These are phyloP conservation scores for Struthio camelus DNA, from an alignment of 2,113 vertebrate species.

Conservation along the genomic window DNA sequence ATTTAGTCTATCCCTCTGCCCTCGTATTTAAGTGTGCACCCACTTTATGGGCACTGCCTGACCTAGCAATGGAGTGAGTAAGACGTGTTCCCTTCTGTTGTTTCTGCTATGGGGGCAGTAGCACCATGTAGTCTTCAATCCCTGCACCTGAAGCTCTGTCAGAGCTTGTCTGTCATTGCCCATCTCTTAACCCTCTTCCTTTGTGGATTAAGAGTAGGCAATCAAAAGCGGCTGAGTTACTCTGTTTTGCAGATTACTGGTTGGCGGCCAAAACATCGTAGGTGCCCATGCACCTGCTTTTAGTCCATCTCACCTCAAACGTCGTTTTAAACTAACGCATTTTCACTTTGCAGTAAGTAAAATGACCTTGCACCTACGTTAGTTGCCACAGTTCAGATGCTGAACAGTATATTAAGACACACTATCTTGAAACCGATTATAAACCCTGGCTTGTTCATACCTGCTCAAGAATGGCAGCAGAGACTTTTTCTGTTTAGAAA, in stretches of 20 bases:
- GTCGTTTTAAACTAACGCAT: not conserved
- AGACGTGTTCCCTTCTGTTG: not conserved
- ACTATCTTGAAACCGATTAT: not conserved
- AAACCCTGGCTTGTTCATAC: not conserved
- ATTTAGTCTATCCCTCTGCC: not conserved
- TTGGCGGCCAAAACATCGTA: not conserved
- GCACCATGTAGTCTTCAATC: not conserved
- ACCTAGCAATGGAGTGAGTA: accelerated
- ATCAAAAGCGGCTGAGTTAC: not conserved
- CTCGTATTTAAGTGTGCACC: not conserved
- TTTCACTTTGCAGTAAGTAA: not conserved
- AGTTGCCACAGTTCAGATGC: not conserved
- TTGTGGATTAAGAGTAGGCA: not conserved
- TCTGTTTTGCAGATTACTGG: not conserved
- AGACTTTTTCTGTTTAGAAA: not conserved
- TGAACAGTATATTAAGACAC: not conserved
- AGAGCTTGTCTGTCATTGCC: not conserved
- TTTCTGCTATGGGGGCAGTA: not conserved
- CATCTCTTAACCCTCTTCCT: not conserved
- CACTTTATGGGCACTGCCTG: not conserved
- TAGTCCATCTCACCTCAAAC: not conserved
- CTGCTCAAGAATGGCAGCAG: not conserved
- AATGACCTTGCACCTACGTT: not conserved
- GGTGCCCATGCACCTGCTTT: not conserved
- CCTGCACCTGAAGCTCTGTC: not conserved